These are phyloP conservation scores for Paragorgia papillata DNA, from an alignment of 92 coral and sea anemone species.

Conservation along the genomic window DNA sequence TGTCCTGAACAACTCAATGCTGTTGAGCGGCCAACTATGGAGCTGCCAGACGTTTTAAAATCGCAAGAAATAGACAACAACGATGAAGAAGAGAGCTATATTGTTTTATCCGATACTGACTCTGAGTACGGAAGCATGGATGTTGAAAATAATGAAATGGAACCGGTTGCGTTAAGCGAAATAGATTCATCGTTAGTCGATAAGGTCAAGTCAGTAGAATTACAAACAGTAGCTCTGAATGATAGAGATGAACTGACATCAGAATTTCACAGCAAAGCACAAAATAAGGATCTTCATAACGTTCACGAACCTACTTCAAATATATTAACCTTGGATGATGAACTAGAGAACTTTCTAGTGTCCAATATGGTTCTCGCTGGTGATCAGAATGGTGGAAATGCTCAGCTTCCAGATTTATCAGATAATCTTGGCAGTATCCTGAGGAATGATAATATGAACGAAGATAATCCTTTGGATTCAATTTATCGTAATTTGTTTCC, in stretches of 20 bases:
- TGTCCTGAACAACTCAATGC: neutral
- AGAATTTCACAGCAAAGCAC: neutral
- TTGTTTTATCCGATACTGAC: conserved; percentile 21
- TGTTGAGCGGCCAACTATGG: neutral
- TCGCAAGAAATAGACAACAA: neutral
- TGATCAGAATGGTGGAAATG: neutral
- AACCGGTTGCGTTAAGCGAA: neutral
- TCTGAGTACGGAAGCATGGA: conserved; percentile 9
- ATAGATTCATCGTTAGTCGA: neutral
- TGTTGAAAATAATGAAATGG: neutral
- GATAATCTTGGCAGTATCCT: conserved; percentile 20
- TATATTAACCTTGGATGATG: conserved; percentile 36
- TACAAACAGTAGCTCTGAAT: neutral
- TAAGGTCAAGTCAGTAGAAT: neutral
- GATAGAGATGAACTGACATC: neutral
- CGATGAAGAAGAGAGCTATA: conserved; percentile 7
- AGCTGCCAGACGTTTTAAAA: conserved; percentile 12
- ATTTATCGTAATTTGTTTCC: conserved; percentile 13
- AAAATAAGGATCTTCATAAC: neutral
- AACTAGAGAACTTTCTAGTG: conserved; percentile 29
- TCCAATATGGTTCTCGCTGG: conserved; percentile 14
- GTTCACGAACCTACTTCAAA: conserved; percentile 13
- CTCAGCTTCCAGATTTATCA: conserved; percentile 40
- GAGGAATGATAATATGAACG: neutral
- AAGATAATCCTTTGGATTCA: conserved; percentile 1